Percentiles rank a stretch among this genome's conserved stretches.
phyloP scores from a whole-genome alignment of 2,113 vertebrate genomes.

The Clarias gariepinus region DNA sequence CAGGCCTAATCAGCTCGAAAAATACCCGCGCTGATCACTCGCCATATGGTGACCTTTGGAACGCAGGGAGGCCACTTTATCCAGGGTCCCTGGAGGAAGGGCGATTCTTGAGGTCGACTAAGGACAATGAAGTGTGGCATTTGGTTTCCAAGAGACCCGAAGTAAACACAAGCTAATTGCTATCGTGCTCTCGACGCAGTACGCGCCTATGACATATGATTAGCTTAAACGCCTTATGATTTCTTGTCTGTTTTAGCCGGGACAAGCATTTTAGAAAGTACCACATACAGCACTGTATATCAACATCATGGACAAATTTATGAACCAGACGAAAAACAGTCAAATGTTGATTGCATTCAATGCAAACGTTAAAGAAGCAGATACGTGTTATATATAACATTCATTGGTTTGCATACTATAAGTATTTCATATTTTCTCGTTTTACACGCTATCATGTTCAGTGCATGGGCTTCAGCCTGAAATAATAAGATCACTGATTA shows the following conservation, averaged over 20 bases:
- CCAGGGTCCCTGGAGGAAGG: slow-evolving; percentile 30
- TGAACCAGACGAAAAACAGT: neutral
- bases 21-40: slow-evolving; percentile 28
- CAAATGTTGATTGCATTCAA: neutral
- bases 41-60: slow-evolving; percentile 43
- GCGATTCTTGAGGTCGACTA: slow-evolving; percentile 19
- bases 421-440: neutral
- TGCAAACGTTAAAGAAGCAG: slow-evolving; percentile 1
- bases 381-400: neutral
- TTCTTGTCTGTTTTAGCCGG: too few species aligned
- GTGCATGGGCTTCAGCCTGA: too few species aligned
- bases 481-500: too few species aligned
- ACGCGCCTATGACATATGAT: neutral
- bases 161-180: neutral
- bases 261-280: neutral
- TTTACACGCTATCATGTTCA: too few species aligned
- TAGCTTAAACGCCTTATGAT: neutral
- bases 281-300: too few species aligned
- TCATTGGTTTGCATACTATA: neutral
- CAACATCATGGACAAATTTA: neutral
- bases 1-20: slow-evolving; percentile 28
- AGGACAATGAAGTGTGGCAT: slow-evolving; percentile 31
- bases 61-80: slow-evolving; percentile 27
- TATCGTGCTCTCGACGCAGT: neutral
- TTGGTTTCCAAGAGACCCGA: slow-evolving; percentile 18